Percentiles rank a stretch among this genome's conserved stretches.
Evolutionary conservation across 2,888 invertebrate genomes (phyloP).

Genomic region (Melanotus villosus): DNA sequence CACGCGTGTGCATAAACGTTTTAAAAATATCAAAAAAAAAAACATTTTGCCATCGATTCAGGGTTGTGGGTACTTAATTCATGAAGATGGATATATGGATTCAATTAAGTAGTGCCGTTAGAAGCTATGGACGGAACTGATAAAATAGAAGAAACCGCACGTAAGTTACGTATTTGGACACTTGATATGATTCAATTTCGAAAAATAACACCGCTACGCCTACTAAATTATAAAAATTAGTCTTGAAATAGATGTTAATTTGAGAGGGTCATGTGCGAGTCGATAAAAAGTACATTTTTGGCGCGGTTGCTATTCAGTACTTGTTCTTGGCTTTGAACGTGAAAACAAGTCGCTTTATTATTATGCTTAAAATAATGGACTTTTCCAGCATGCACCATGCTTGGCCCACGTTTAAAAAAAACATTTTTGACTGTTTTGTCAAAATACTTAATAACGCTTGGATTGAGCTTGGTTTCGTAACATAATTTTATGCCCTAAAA

Average conservation of each 20-base stretch:
- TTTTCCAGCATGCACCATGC: no score
- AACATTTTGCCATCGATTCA: conserved; percentile 26
- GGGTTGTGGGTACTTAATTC: conserved; percentile 34
- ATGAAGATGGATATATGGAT: conserved; percentile 54
- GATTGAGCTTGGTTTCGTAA: no score
- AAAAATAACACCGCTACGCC: not conserved
- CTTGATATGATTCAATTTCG: not conserved
- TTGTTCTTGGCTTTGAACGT: conserved; percentile 15
- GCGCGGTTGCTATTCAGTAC: conserved; percentile 4
- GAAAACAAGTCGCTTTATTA: conserved; percentile 1
- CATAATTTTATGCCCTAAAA: no score
- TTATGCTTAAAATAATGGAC: not conserved
- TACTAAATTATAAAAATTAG: not conserved
- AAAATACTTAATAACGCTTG: no score
- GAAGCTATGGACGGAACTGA: conserved; percentile 52
- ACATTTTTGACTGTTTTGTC: no score
- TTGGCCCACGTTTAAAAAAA: no score
- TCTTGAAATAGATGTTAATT: not conserved
- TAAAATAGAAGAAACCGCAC: conserved; percentile 8
- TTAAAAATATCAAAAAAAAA: conserved; percentile 47
- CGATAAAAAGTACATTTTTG: conserved; percentile 16
- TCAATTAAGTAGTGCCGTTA: conserved; percentile 46
- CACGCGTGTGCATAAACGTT: conserved; percentile 58
- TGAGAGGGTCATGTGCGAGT: not conserved
- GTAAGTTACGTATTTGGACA: conserved; percentile 13